A percentile compares a stretch with the other conserved stretches of the same genome.
Conservation (phyloP, 2,888 invertebrate genomes). For the Chrysolina haemoptera region DNA sequence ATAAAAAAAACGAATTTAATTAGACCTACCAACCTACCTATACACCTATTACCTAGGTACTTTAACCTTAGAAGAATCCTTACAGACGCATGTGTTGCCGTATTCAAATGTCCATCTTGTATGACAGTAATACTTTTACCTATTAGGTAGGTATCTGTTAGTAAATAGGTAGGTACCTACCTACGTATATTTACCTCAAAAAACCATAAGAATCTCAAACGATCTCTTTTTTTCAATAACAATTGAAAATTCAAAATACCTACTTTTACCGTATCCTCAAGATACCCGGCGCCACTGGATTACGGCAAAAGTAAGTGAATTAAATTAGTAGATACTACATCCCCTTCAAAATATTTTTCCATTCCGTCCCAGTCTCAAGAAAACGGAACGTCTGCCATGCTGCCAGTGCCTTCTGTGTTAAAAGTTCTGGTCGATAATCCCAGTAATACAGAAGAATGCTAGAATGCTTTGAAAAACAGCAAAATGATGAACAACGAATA, state of each 20-base stretch:
- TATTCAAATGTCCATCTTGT: no score
- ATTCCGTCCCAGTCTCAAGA: constrained; percentile 1
- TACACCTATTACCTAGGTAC: no score
- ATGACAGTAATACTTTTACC: no score
- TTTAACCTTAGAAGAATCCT: no score
- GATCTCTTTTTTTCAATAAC: background rate
- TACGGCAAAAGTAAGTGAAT: background rate
- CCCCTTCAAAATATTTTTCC: constrained; percentile 10
- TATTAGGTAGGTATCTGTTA: no score
- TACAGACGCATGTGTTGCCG: no score
- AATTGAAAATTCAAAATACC: background rate
- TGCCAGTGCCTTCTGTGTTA: background rate
- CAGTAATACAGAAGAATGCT: background rate
- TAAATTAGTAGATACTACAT: background rate
- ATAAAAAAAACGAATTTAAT: no score
- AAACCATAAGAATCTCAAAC: no score
- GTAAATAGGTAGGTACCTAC: no score
- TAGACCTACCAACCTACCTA: no score
- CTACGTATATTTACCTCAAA: no score
- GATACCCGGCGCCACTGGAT: background rate
- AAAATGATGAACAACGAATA: background rate
- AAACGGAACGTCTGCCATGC: constrained; percentile 6
- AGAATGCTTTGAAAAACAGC: background rate
- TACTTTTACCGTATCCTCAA: background rate
- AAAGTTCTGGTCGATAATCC: background rate